phyloP scores from a whole-genome alignment of 2,113 vertebrate species.

The Gasterosteus nipponicus region DNA sequence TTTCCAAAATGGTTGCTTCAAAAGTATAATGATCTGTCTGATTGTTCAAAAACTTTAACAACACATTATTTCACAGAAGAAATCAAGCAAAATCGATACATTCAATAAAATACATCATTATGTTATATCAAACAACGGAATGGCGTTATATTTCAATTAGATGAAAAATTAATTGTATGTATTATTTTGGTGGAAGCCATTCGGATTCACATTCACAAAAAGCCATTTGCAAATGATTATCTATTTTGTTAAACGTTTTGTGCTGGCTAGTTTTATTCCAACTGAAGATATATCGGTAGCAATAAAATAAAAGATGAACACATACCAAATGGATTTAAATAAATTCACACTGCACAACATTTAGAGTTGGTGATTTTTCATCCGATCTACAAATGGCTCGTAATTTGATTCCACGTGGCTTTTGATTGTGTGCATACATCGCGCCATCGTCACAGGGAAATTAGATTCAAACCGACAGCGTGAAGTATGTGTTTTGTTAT shows the following conservation, averaged over 20 bases:
- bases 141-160: not conserved
- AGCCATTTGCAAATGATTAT: not conserved
- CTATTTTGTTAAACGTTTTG: not conserved
- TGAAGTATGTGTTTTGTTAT: constrained; percentile 36
- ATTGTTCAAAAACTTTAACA: not conserved
- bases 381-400: not conserved
- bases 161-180: not conserved
- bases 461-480: not conserved
- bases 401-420: not conserved
- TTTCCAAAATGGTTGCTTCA: not conserved
- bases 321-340: not conserved
- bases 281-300: not conserved
- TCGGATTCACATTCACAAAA: not conserved
- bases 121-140: not conserved
- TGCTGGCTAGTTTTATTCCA: not conserved
- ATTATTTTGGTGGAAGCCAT: not conserved
- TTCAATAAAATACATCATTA: not conserved
- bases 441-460: not conserved
- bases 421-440: not conserved
- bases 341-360: not conserved
- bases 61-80: no score
- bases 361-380: not conserved
- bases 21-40: not conserved
- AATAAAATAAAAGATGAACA: not conserved
- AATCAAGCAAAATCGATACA: not conserved